These are phyloP conservation scores for Cryptus armator DNA, from an alignment of 2,888 invertebrate genomes.

Conservation along the genomic window DNA sequence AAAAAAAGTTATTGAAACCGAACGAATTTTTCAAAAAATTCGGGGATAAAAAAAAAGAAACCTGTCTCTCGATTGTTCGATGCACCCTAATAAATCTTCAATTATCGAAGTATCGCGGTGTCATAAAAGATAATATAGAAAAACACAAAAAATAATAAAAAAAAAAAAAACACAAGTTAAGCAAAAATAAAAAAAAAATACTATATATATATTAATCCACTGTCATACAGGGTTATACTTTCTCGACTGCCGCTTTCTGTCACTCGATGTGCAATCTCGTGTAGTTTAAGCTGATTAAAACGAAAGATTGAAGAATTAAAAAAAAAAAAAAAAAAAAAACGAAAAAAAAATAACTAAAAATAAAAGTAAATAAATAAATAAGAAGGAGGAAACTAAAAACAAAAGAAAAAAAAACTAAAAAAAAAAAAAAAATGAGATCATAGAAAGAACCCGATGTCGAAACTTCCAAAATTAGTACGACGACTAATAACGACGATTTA, in stretches of 20 bases:
- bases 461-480: constrained; percentile 64
- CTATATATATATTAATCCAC: constrained; percentile 60
- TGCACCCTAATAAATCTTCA: constrained; percentile 30
- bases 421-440: constrained; percentile 64
- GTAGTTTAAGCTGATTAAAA: constrained; percentile 52
- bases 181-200: constrained; percentile 26
- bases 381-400: constrained; percentile 1
- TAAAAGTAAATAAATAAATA: constrained; percentile 11
- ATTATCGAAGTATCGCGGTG: constrained; percentile 51
- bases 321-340: background rate
- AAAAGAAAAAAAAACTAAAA: background rate
- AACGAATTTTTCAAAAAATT: constrained; percentile 5
- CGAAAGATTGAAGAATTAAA: constrained; percentile 7
- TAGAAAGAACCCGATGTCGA: constrained; percentile 61
- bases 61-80: constrained; percentile 52
- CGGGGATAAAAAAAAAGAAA: constrained; percentile 31
- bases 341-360: constrained; percentile 10
- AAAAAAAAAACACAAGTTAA: constrained; percentile 38
- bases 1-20: background rate
- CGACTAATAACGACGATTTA: constrained; percentile 45
- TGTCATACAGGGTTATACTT: constrained; percentile 70
- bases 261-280: constrained; percentile 68
- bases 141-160: constrained; percentile 19
- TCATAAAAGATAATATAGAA: constrained; percentile 2
- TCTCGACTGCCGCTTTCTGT: constrained; percentile 70